Base-by-base conservation (phyloP, 1,140 invertebrate species). In the Bombus waltoni region DNA sequence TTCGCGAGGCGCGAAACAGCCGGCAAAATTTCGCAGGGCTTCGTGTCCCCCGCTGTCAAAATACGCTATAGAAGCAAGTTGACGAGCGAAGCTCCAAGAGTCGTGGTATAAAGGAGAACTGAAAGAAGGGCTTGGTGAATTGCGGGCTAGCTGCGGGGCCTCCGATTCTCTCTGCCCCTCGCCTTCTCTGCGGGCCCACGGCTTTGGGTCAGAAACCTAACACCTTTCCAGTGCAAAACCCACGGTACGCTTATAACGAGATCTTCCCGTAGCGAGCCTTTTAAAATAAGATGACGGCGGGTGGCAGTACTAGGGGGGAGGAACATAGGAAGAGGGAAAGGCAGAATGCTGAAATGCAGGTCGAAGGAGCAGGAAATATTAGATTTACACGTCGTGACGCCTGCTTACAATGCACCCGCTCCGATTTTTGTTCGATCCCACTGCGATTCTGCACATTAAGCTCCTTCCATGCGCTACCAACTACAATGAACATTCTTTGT, bases 11-110 rank as follows among this genome's bases (percentile, higher is more conserved):
- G 94, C 94, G 94, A 94, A 95, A 94, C 93, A 92, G 90, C 93
- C 93, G 93, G 93, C 88, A 88, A 94, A 95, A 94, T 93, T 94
- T 92, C 91, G 94, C 93, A 92, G 91, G 90, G 85, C 47, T 86
- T 89, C 91, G 94, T 94, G 94, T 95, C 92, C 93, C 91, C 86
- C 65, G 91, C 92, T 95, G 94, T 95, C 94, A 95, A 95, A 95
- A 95, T 95, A 95, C 81, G 83, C 68, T 90, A 94, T 94, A 94
- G 91, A 94, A 80, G 65, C 42, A 53, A 83, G 71, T 89, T 94
- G 94, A 95, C 94, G 93, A 93, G 92, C 75, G 83, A 86, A 91
- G 78, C 73, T 76, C 68, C 89, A 85, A 84, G 87, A 88, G 79
- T 90, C 86, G 84, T 80, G 68, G 76, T 89, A 92, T 87, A 93